Percentiles rank a stretch among this genome's conserved stretches.
Conservation (phyloP, 1,140 invertebrate genomes). For the Brachionus koreanus region DNA sequence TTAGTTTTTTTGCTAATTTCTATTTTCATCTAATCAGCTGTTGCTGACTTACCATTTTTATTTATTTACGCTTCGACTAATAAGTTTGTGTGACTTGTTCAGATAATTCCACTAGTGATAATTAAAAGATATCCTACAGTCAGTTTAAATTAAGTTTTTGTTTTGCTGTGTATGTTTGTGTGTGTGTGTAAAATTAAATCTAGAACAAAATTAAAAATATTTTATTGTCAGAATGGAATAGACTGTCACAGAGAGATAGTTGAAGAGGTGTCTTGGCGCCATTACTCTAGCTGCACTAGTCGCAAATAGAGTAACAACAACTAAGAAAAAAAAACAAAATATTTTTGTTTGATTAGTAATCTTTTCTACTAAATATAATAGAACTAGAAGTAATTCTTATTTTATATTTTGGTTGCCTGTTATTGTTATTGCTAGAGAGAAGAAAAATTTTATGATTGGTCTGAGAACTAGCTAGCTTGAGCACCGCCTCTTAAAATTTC, state of each 20-base stretch:
- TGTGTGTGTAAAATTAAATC: background rate
- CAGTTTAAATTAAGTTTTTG: background rate
- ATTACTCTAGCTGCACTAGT: background rate
- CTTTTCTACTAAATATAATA: conserved; percentile 40
- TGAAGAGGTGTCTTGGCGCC: background rate
- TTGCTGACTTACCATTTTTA: conserved; percentile 5
- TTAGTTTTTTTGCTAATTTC: background rate
- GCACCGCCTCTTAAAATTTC: background rate
- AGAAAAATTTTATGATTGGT: background rate
- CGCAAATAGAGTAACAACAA: background rate
- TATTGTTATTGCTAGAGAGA: conserved; percentile 18
- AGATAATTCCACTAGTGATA: conserved; percentile 22
- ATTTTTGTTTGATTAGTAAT: conserved; percentile 10
- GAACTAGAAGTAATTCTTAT: conserved; percentile 37
- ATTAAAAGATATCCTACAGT: conserved; percentile 34
- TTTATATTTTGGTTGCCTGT: conserved; percentile 28
- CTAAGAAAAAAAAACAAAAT: background rate
- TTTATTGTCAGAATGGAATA: background rate
- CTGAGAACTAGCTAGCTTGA: background rate
- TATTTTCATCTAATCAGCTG: background rate
- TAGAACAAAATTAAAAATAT: background rate
- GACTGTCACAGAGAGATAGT: background rate
- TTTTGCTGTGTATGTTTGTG: background rate
- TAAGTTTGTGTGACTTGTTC: background rate
- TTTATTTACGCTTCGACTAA: conserved; percentile 30